A percentile compares a stretch with the other conserved stretches of the same genome.
phyloP scores from a whole-genome alignment of 2,797 vertebrate species.

The Cygnus olor region DNA sequence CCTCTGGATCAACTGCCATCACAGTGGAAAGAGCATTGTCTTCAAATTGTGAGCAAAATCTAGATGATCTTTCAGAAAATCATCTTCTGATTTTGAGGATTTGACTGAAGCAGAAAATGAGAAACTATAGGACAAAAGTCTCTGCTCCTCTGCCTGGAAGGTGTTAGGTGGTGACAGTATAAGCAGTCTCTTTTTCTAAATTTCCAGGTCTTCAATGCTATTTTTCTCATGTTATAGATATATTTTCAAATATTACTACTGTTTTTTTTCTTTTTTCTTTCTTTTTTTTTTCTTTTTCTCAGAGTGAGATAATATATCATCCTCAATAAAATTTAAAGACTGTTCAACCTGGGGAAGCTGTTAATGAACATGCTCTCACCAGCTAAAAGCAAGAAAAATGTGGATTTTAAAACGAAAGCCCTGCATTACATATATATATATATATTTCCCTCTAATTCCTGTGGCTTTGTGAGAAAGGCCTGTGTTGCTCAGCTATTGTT shows the following conservation, averaged over 20 bases:
- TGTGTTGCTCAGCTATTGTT: neutral
- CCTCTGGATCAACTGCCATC: neutral
- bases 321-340: neutral
- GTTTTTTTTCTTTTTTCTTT: neutral
- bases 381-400: neutral
- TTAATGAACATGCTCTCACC: neutral
- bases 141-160: constrained; percentile 5
- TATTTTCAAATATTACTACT: neutral
- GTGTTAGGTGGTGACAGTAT: neutral
- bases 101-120: neutral
- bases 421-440: accelerated
- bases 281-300: neutral
- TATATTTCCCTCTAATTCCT: neutral
- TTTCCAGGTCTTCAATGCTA: neutral
- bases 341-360: neutral
- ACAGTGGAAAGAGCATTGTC: neutral
- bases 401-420: neutral
- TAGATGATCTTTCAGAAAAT: neutral
- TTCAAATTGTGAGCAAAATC: neutral
- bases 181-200: neutral
- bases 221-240: constrained; percentile 6
- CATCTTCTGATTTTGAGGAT: neutral
- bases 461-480: neutral
- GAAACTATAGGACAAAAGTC: constrained; percentile 2
- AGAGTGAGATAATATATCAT: neutral